phyloP scores from a whole-genome alignment of 2,888 invertebrate genomes.

The Agriotes lineatus region DNA sequence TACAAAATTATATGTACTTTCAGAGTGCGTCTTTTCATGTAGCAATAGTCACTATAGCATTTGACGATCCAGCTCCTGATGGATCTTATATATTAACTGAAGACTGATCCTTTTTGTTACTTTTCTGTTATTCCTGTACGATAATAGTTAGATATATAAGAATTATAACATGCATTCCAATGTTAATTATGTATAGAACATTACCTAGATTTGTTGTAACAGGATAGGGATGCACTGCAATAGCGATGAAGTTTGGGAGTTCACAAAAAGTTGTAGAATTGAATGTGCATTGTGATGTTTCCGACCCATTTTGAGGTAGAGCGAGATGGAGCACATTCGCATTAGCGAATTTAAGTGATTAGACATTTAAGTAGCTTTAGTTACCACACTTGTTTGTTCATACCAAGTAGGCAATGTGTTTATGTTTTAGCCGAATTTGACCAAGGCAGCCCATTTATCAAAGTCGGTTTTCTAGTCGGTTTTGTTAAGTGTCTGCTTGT shows the following conservation, averaged over 20 bases:
- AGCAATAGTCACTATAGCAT: slow-evolving; percentile 12
- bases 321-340: background rate
- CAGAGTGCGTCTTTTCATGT: slow-evolving; percentile 14
- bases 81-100: slow-evolving; percentile 20
- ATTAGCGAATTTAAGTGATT: slow-evolving; percentile 3
- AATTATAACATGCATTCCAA: slow-evolving; percentile 14
- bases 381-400: slow-evolving; percentile 14
- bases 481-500: too few relatives aligned
- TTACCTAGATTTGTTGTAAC: slow-evolving; percentile 5
- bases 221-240: background rate
- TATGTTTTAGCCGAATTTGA: background rate
- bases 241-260: background rate
- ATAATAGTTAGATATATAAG: slow-evolving; percentile 18
- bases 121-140: slow-evolving; percentile 29
- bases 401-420: background rate
- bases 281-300: slow-evolving; percentile 12
- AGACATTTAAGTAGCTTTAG: slow-evolving; percentile 2
- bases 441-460: background rate
- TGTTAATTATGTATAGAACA: slow-evolving; percentile 18
- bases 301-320: slow-evolving; percentile 4
- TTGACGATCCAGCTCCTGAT: background rate
- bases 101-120: slow-evolving; percentile 30
- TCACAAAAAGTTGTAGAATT: slow-evolving; percentile 4
- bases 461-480: too few relatives aligned
- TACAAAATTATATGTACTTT: slow-evolving; percentile 12